A percentile compares a stretch with the other conserved stretches of the same genome.
Conservation (phyloP, 2,888 invertebrate genomes). For the Lomographa bimaculata region DNA sequence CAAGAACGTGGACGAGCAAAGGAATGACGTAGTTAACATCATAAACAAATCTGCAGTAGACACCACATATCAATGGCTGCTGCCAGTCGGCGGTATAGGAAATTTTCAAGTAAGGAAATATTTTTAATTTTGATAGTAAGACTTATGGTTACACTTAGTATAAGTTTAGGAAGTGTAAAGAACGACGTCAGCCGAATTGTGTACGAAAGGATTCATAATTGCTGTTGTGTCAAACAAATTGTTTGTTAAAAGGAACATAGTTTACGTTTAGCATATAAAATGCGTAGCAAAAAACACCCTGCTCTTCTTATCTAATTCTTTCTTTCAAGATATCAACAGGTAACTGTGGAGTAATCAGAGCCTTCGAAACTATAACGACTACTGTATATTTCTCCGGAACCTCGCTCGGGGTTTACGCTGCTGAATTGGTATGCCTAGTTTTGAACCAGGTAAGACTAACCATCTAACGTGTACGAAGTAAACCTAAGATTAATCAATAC, state of each 20-base stretch:
- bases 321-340: conserved; percentile 64
- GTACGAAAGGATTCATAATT: no score
- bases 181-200: no score
- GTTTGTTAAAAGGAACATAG: no score
- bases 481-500: no score
- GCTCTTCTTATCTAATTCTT: no score
- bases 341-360: conserved; percentile 71
- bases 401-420: conserved; percentile 65
- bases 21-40: conserved; percentile 58
- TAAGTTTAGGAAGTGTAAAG: no score
- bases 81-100: conserved; percentile 64
- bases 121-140: no score
- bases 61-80: conserved; percentile 74
- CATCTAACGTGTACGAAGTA: no score
- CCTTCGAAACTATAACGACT: conserved; percentile 63
- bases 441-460: conserved; percentile 65
- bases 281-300: no score
- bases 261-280: no score
- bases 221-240: no score
- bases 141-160: no score
- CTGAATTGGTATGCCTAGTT: conserved; percentile 70
- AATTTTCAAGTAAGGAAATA: conserved; percentile 71
- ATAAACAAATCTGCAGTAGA: conserved; percentile 65
- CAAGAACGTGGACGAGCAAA: conserved; percentile 59
- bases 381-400: conserved; percentile 62